Base-by-base conservation (phyloP, 2,797 vertebrate genomes). In the Siniperca obscura region DNA sequence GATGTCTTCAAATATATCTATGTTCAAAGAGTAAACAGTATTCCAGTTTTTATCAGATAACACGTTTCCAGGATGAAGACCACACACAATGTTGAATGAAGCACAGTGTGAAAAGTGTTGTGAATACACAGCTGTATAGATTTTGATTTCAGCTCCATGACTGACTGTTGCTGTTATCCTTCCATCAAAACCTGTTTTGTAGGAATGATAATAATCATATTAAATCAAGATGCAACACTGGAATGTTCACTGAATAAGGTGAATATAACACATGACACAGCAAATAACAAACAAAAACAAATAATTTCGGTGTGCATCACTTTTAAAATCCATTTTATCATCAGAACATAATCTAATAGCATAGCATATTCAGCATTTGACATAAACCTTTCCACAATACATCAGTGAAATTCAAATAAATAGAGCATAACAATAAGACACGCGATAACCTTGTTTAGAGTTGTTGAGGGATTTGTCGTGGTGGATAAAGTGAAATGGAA, bases 21-120 rank as follows among this genome's bases (percentile, higher is more conserved):
- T 74, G 78, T 81, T 90, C 76, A 83, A 74, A 86, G 79, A 88
- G 85, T 90, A 90, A 92, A 92, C 87, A 86, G 86, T 90, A 67
- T 90, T 95, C 91, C 94, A 95, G 93, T 94, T 92, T 89, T 90
- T 65, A 72, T 89, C 76, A 76, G 80, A 64, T 85, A 67, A 85
- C 30, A 78, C 72, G 75, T 78, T 89, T 89, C 81, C 86, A 91
- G 90, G 79, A 88, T 90, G 83, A 91, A 83, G 84, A 90, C 38
- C 77, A 82, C 81, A 73, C 82, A 87, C 68, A 52, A 53, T 75
- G 75, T 73, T 55, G 34, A 77, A 67, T 4, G 73, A 84, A 38
- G 84, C 85, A 86, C 83, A 78, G 78, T 81, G 85, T 64, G 73
- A 86, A 3, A 69, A 66, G 57, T 36, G 81, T 59, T 30, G 72